phyloP scores from a whole-genome alignment of 2,113 vertebrate species.

The Emydocephalus ijimae region DNA sequence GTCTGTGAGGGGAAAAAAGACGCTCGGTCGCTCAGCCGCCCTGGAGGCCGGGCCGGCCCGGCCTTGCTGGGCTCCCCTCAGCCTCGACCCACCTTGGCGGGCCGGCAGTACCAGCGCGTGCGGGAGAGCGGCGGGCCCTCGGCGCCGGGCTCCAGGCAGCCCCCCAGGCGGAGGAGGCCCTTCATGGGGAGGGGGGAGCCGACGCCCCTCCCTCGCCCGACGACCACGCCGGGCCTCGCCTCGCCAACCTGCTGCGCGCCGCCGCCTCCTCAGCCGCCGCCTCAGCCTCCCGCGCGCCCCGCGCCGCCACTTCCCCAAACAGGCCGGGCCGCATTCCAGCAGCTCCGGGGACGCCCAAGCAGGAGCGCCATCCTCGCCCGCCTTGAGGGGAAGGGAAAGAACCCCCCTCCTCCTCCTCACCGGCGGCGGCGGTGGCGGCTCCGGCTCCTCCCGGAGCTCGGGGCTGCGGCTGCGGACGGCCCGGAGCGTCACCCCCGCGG shows the following conservation, averaged over 20 bases:
- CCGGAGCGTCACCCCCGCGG: neutral
- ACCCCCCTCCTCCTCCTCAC: neutral
- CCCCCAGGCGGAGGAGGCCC: conserved; percentile 14
- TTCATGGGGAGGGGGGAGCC: neutral
- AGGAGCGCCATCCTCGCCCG: too few relatives aligned
- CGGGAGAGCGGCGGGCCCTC: conserved; percentile 31
- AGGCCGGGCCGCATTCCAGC: neutral
- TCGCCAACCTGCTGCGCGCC: neutral
- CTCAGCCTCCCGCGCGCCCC: neutral
- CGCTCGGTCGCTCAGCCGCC: neutral
- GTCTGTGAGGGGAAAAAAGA: conserved; percentile 36
- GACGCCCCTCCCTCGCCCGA: too few relatives aligned
- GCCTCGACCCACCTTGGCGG: neutral
- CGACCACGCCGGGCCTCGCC: too few relatives aligned
- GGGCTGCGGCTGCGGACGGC: neutral
- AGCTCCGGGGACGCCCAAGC: neutral
- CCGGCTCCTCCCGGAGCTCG: neutral
- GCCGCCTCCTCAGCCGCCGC: too few relatives aligned
- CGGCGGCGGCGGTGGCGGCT: neutral
- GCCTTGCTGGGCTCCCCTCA: too few relatives aligned
- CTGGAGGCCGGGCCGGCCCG: too few relatives aligned
- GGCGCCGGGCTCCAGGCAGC: conserved; percentile 15
- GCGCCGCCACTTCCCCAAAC: conserved; percentile 5
- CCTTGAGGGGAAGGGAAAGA: too few relatives aligned
- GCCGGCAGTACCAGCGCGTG: conserved; percentile 63